Evolutionary conservation across 2,888 invertebrate species (phyloP), one percentile per base, ranked within the genome.

Genomic region (Teinopalpus imperialis): DNA sequence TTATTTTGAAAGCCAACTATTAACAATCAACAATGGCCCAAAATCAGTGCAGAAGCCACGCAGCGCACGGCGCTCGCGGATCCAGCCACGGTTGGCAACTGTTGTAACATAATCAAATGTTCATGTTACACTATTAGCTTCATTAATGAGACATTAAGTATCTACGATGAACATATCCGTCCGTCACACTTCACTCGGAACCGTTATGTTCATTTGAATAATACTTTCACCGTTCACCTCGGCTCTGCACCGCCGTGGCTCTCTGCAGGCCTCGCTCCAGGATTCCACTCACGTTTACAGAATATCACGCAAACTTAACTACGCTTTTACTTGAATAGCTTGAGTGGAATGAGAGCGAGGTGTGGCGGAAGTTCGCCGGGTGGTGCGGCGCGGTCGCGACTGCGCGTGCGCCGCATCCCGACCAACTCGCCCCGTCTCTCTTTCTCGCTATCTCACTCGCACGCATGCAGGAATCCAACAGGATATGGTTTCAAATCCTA

Each of bases 321-420:
- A 9, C 26, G 42, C 42, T 42, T 35, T 35, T 35, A 27, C 42
- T 8, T 6, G 20, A 26, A 35, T 8, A 10, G 32, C 26, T 42
- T 13, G 21, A 30, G 8, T 12, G 39, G 4, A 20, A 21, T 10
- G 29, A 29, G 23, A 29, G 23, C 12, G 20, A 34, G 18, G 34
- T 21, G 18, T 21, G 43, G 27, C 43, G 34, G 43, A 43, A 43
- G 43, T 29, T 21, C 21, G 12, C 9, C 16, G 9, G 8, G 14
- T 14, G 24, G 41, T 10, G 23, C 36, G 24, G 32, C 40, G 45
- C 20, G 24, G 13, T 6, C 14, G 35, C 16, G 40, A 12, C 40
- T 16, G 45, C 40, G 34, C 46, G 46, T 27, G 46, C 40, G 34
- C n/a, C 35, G 46, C 44, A 26, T 36, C 37, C 18, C 30, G 23